Evolutionary conservation across 2,113 vertebrate genomes (phyloP).

Genomic region (Oophaga pumilio): DNA sequence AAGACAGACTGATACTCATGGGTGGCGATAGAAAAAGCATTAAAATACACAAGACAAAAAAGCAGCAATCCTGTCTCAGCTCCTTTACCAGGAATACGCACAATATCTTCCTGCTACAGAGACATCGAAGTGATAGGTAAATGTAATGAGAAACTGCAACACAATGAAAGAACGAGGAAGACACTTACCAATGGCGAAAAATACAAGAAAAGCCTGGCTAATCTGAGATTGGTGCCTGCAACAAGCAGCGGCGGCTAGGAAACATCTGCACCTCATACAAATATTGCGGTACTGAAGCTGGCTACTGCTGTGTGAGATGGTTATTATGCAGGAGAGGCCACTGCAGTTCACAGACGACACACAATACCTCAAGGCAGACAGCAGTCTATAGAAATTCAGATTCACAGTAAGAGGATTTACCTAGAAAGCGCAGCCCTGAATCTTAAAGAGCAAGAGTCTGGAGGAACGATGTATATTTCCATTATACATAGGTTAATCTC

Average conservation of each 20-base stretch:
- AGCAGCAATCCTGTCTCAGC: neutral
- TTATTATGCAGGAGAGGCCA: conserved; percentile 84
- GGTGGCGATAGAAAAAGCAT: neutral
- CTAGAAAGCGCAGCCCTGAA: conserved; percentile 68
- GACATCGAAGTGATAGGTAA: conserved; percentile 37
- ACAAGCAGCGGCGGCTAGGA: conserved; percentile 65
- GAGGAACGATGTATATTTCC: neutral
- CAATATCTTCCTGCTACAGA: conserved; percentile 6
- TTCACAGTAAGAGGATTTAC: conserved; percentile 69
- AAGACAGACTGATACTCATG: neutral
- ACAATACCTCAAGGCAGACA: conserved; percentile 81
- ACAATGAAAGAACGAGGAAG: conserved; percentile 53
- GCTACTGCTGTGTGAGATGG: conserved; percentile 77
- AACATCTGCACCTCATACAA: conserved; percentile 72
- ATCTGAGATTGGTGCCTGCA: conserved; percentile 65
- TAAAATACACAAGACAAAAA: conserved; percentile 10
- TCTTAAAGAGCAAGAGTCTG: conserved; percentile 62
- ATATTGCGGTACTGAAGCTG: conserved; percentile 80
- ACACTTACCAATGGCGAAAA: conserved; percentile 58
- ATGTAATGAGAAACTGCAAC: conserved; percentile 58
- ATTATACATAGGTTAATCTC: neutral
- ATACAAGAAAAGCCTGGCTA: conserved; percentile 50
- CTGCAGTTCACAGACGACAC: conserved; percentile 83
- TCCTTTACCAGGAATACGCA: neutral
- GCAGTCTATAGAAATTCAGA: conserved; percentile 71